phyloP scores from a whole-genome alignment of 2,888 invertebrate genomes.

The Dynastes tityus region DNA sequence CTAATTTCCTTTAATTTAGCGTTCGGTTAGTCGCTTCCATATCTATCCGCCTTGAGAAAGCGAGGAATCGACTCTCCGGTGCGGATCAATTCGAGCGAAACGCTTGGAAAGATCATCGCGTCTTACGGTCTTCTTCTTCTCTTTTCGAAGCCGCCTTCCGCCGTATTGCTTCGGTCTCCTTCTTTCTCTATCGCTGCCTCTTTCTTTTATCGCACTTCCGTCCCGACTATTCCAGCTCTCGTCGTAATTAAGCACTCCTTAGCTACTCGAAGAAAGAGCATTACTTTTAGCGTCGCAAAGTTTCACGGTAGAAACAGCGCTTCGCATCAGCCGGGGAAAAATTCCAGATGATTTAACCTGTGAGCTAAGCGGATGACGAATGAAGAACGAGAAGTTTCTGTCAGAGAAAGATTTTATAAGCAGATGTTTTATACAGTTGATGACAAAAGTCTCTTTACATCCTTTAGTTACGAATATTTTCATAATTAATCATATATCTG shows the following conservation, averaged over 20 bases:
- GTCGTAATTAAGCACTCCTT: constrained; percentile 11
- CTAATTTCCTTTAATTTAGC: constrained; percentile 19
- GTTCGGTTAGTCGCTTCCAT: constrained; percentile 26
- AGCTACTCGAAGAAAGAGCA: neutral
- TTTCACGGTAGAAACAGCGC: neutral
- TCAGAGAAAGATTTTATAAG: too few relatives aligned
- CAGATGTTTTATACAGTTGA: too few relatives aligned
- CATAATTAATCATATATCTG: too few relatives aligned
- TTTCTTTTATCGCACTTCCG: neutral
- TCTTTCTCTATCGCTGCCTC: too few relatives aligned
- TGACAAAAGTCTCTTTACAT: too few relatives aligned
- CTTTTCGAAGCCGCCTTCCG: too few relatives aligned
- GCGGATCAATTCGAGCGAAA: constrained; percentile 13
- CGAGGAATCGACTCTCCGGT: neutral
- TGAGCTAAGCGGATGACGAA: neutral
- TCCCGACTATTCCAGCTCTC: constrained; percentile 1
- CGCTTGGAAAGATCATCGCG: neutral
- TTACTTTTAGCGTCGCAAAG: neutral
- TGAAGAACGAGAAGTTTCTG: too few relatives aligned
- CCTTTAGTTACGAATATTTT: too few relatives aligned
- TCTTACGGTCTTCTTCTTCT: neutral
- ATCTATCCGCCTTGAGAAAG: constrained; percentile 14
- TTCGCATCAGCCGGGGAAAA: neutral
- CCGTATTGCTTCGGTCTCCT: too few relatives aligned
- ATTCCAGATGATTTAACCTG: neutral